Conservation (phyloP, 1,140 invertebrate genomes). For the Aphelenchoides besseyi region DNA sequence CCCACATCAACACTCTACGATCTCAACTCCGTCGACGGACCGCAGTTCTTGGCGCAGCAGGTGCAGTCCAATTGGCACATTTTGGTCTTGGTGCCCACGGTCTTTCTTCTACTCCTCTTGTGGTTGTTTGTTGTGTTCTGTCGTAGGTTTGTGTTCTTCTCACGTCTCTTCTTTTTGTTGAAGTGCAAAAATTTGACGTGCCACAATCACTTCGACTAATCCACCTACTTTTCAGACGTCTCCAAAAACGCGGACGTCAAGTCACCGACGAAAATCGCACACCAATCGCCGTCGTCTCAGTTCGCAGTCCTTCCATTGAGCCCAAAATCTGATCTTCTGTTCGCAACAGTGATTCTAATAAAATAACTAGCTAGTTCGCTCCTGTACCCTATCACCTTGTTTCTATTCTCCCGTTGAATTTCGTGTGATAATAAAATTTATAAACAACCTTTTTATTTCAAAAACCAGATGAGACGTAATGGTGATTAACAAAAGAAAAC, state of each 20-base stretch:
- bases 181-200: neutral
- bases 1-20: neutral
- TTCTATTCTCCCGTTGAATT: neutral
- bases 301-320: neutral
- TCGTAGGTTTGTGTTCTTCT: neutral
- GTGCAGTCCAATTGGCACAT: neutral
- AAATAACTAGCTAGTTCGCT: too few relatives aligned
- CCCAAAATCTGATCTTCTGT: neutral
- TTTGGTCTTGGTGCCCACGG: neutral
- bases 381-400: neutral
- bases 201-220: neutral
- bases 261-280: neutral
- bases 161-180: neutral
- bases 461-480: neutral
- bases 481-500: neutral
- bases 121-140: neutral
- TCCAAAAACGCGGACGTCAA: neutral
- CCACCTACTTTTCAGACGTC: neutral
- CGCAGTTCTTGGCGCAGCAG: neutral
- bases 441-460: too few relatives aligned
- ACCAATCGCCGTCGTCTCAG: neutral
- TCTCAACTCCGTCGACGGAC: neutral
- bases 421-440: too few relatives aligned
- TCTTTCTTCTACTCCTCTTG: constrained; percentile 1
- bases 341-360: too few relatives aligned